These are phyloP conservation scores for Sebastes kiyomatsui DNA, from an alignment of 2,797 vertebrate species.

Conservation along the genomic window DNA sequence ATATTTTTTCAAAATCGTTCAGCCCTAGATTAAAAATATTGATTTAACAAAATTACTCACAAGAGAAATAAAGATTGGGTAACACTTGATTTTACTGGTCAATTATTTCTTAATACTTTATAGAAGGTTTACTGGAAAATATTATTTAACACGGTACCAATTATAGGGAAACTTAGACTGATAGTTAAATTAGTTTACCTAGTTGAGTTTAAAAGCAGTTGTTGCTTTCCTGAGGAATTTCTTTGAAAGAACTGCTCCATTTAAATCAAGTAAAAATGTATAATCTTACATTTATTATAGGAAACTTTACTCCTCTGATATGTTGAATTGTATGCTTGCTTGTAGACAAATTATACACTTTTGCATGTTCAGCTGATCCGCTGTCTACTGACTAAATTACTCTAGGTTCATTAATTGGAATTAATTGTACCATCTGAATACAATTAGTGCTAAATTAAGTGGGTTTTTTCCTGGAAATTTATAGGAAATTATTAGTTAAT, in stretches of 20 bases:
- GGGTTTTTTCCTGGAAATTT: neutral
- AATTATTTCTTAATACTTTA: neutral
- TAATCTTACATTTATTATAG: neutral
- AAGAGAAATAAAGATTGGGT: neutral
- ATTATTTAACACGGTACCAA: neutral
- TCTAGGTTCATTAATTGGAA: neutral
- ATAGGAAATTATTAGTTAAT: neutral
- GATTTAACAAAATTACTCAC: neutral
- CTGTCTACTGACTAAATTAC: neutral
- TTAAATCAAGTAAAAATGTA: neutral
- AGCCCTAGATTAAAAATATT: neutral
- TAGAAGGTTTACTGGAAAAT: neutral
- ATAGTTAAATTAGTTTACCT: neutral
- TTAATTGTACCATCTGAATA: neutral
- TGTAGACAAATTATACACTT: neutral
- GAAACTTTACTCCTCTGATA: neutral
- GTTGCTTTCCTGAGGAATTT: neutral
- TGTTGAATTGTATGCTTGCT: neutral
- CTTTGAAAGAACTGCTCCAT: neutral
- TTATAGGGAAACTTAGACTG: neutral
- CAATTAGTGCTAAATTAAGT: neutral
- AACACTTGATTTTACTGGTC: neutral
- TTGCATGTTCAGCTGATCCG: neutral
- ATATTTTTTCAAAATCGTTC: no score
- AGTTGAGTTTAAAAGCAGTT: neutral